phyloP scores from a whole-genome alignment of 1,140 invertebrate species.

The Papilio xuthus region DNA sequence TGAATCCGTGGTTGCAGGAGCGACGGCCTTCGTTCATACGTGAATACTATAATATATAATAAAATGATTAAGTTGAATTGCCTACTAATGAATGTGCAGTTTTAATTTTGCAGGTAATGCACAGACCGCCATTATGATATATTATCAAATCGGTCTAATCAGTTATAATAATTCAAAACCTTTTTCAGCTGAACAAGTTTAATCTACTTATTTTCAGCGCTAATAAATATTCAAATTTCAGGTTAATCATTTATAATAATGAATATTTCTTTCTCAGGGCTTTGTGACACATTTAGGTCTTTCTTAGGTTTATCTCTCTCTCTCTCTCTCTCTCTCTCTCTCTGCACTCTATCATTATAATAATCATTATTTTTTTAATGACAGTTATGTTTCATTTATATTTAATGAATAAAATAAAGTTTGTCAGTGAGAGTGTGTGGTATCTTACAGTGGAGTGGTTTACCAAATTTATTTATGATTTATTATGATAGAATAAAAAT shows the following conservation, averaged over 20 bases:
- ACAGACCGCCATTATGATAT: conserved; percentile 55
- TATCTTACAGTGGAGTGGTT: conserved; percentile 8
- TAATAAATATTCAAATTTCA: conserved; percentile 74
- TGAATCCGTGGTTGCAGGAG: background rate
- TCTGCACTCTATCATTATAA: conserved; percentile 4
- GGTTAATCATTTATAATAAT: conserved; percentile 59
- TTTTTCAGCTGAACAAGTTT: conserved; percentile 68
- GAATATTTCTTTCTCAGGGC: conserved; percentile 68
- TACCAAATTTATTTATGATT: background rate
- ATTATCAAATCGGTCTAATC: conserved; percentile 55
- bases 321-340: too few species aligned
- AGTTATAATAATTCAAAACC: conserved; percentile 50
- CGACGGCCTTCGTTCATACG: background rate
- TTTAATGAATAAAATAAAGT: background rate
- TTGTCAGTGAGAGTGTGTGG: background rate
- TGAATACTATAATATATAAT: background rate
- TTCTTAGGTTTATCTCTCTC: background rate
- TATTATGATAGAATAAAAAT: background rate
- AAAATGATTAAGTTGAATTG: background rate
- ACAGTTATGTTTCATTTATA: background rate
- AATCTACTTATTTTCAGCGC: conserved; percentile 77
- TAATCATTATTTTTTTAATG: conserved; percentile 16
- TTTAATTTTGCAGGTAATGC: conserved; percentile 71
- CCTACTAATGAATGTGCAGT: conserved; percentile 57
- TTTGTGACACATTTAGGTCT: conserved; percentile 53